Evolutionary conservation across 2,888 invertebrate species (phyloP).

Genomic region (Caenorhabditis macrosperma): DNA sequence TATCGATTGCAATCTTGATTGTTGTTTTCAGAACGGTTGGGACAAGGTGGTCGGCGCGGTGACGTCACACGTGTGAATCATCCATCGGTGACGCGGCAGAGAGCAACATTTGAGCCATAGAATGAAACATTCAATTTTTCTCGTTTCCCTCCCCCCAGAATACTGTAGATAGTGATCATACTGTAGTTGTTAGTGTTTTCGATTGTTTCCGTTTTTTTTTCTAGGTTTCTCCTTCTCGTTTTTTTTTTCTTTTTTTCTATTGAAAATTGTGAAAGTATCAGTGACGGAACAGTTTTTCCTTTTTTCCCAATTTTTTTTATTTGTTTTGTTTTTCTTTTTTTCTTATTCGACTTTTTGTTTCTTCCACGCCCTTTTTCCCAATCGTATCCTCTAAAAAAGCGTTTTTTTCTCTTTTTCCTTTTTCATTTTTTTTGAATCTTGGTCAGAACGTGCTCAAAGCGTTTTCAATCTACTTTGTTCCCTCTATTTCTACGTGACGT

Average conservation of each 20-base stretch:
- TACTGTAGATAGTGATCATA: background rate
- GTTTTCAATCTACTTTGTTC: too few relatives aligned
- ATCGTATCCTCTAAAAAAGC: background rate
- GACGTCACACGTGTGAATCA: too few relatives aligned
- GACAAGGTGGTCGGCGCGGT: constrained; percentile 12
- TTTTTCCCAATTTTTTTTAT: background rate
- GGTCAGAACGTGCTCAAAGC: too few relatives aligned
- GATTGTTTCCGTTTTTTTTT: background rate
- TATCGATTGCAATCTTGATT: too few relatives aligned
- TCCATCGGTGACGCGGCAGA: too few relatives aligned
- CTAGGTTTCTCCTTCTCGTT: background rate
- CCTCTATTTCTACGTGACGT: too few relatives aligned
- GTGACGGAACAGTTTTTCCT: too few relatives aligned
- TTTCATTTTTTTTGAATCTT: too few relatives aligned
- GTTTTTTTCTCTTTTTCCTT: background rate
- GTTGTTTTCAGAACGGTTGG: constrained; percentile 40
- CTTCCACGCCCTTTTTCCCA: background rate
- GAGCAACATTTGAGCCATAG: too few relatives aligned
- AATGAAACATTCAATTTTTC: too few relatives aligned
- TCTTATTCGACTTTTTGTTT: background rate
- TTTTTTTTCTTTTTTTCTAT: background rate
- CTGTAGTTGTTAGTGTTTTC: background rate
- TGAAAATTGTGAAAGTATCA: background rate
- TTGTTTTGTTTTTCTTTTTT: constrained; percentile 9
- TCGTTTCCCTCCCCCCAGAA: too few relatives aligned